phyloP scores from a whole-genome alignment of 2,113 vertebrate genomes.

The Lepisosteus oculatus region DNA sequence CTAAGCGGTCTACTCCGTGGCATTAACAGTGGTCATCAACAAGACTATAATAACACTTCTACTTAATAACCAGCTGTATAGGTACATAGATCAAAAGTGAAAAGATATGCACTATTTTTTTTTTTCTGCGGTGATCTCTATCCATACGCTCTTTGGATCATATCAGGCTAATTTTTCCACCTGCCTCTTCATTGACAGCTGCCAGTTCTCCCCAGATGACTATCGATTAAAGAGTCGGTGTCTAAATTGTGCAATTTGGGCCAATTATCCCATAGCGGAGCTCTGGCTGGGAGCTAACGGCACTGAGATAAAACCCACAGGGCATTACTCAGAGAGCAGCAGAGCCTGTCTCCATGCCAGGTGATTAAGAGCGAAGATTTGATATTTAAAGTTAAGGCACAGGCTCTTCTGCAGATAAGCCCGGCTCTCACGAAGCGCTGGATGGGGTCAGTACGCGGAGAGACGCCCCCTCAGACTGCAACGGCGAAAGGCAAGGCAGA shows the following conservation, averaged over 20 bases:
- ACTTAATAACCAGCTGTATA: no score
- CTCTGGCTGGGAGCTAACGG: background rate
- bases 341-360: background rate
- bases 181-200: conserved; percentile 14
- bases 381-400: background rate
- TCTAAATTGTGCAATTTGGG: conserved; percentile 10
- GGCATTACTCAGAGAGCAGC: background rate
- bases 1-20: no score
- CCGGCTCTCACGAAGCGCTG: no score
- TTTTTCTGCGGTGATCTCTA: background rate
- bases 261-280: background rate
- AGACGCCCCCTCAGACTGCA: no score
- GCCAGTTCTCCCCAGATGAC: conserved; percentile 8
- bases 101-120: background rate
- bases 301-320: no score
- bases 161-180: conserved; percentile 5
- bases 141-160: conserved; percentile 5
- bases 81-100: no score
- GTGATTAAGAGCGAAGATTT: background rate
- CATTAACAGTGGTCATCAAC: no score
- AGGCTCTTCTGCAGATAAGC: background rate
- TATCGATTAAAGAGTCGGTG: background rate
- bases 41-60: no score
- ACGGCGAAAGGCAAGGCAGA: no score
- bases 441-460: no score